Conservation (phyloP, 2,113 vertebrate genomes). For the Atrichornis clamosus region DNA sequence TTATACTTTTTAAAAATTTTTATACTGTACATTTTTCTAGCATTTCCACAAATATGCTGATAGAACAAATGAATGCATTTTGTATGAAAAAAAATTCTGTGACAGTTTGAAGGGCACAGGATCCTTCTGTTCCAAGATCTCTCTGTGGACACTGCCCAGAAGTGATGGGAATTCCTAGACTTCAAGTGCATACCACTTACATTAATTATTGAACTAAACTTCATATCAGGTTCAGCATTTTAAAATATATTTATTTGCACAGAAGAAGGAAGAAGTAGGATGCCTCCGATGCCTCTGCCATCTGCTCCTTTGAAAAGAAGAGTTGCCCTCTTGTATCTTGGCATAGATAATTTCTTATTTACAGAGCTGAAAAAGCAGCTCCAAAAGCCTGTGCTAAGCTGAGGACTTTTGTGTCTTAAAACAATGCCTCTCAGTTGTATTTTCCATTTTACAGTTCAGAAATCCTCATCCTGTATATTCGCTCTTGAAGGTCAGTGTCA, state of each 20-base stretch:
- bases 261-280: constrained; percentile 32
- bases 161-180: constrained; percentile 58
- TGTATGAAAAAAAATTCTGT: background rate
- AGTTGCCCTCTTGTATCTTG: background rate
- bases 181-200: constrained; percentile 36
- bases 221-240: constrained; percentile 59
- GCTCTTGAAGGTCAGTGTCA: background rate
- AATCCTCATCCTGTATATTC: background rate
- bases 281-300: background rate
- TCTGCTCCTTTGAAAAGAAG: constrained; percentile 54
- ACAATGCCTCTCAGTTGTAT: background rate
- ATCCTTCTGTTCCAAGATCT: constrained; percentile 39
- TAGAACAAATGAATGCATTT: constrained; percentile 32
- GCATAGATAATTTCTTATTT: constrained; percentile 35
- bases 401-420: background rate
- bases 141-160: constrained; percentile 52
- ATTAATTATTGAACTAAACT: constrained; percentile 65
- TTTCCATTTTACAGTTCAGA: background rate
- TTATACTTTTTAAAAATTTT: background rate
- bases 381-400: background rate
- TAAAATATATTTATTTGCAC: constrained; percentile 58
- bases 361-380: constrained; percentile 21
- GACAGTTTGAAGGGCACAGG: constrained; percentile 10
- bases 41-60: constrained; percentile 12
- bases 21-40: background rate